Conservation (phyloP, 2,797 vertebrate species). For the Aulostomus chinensis region DNA sequence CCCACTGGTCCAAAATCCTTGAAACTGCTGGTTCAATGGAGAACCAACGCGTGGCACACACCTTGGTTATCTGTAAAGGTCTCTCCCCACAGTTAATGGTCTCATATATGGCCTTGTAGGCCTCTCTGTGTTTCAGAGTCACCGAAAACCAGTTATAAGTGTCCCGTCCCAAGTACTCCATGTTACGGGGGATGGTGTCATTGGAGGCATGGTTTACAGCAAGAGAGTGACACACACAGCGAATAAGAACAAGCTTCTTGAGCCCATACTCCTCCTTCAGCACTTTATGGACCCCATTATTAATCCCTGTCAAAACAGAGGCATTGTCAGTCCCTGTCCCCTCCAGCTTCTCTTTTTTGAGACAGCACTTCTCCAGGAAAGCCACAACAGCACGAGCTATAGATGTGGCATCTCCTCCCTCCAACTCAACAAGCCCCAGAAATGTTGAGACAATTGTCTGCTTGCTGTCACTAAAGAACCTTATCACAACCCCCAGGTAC, state of each 20-base stretch:
- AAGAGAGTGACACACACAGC: constrained; percentile 29
- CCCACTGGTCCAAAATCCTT: constrained; percentile 35
- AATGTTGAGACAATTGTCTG: too few relatives aligned
- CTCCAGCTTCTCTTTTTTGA: constrained; percentile 27
- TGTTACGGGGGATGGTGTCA: constrained; percentile 22
- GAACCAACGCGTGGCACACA: constrained; percentile 28
- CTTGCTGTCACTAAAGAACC: too few relatives aligned
- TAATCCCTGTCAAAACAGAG: constrained; percentile 35
- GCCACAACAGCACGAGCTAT: constrained; percentile 14
- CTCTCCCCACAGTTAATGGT: constrained; percentile 39
- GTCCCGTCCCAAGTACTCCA: constrained; percentile 25
- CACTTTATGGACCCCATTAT: constrained; percentile 38
- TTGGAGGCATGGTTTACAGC: constrained; percentile 28
- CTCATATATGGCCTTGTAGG: constrained; percentile 28
- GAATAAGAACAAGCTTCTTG: constrained; percentile 20
- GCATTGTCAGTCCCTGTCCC: constrained; percentile 42
- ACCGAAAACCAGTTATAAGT: constrained; percentile 46
- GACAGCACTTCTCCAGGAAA: constrained; percentile 10
- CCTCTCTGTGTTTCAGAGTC: constrained; percentile 25
- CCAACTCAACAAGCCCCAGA: too few relatives aligned
- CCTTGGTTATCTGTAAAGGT: constrained; percentile 24
- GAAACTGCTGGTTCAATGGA: constrained; percentile 24
- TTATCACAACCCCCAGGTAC: too few relatives aligned
- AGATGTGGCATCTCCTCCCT: constrained; percentile 30
- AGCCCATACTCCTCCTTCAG: constrained; percentile 36